Conservation (phyloP, 2,797 vertebrate species). For the Chelon labrosus region DNA sequence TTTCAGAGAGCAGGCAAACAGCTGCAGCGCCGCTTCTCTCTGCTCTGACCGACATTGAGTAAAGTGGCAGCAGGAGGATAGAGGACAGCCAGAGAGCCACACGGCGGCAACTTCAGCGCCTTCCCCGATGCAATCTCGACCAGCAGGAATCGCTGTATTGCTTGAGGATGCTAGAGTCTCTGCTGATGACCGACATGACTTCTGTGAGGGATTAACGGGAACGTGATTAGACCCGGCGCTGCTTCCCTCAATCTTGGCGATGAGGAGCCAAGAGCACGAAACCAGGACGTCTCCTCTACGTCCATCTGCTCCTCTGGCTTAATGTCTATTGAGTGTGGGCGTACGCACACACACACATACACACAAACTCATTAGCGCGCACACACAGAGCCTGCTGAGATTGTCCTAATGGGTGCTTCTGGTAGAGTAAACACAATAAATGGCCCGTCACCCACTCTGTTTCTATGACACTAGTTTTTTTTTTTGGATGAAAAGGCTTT, state of each 20-base stretch:
- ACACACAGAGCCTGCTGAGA: conserved; percentile 30
- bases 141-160: background rate
- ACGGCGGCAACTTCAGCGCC: background rate
- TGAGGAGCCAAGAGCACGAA: conserved; percentile 40
- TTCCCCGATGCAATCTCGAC: background rate
- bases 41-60: conserved; percentile 14
- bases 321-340: conserved; percentile 61
- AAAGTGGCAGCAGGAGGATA: conserved; percentile 2
- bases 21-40: conserved; percentile 34
- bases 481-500: conserved; percentile 48
- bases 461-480: conserved; percentile 67
- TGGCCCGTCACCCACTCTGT: conserved; percentile 58
- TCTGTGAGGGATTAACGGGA: conserved; percentile 49
- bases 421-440: conserved; percentile 74
- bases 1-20: conserved; percentile 33
- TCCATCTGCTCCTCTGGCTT: conserved; percentile 79
- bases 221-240: conserved; percentile 47
- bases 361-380: background rate
- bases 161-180: conserved; percentile 11
- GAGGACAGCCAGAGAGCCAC: conserved; percentile 29
- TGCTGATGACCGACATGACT: conserved; percentile 15
- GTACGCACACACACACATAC: conserved; percentile 26
- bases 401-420: conserved; percentile 61
- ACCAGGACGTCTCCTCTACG: conserved; percentile 53
- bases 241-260: conserved; percentile 37